Base-by-base conservation (phyloP, 2,113 vertebrate genomes). In the Crocuta crocuta region DNA sequence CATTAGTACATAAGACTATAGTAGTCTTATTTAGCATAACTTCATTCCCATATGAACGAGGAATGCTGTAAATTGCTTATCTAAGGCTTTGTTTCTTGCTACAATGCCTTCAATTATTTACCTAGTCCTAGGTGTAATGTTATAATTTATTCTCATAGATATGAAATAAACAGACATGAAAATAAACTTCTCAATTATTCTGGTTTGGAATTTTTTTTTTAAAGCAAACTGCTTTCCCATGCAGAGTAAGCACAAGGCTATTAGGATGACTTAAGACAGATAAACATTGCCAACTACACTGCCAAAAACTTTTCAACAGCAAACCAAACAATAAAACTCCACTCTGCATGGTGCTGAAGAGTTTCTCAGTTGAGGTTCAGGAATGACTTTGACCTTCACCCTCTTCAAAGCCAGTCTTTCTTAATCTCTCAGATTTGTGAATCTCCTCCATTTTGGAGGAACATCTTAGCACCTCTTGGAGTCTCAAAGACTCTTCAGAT, bases 31-130 rank as follows among this genome's bases (percentile, higher is more conserved):
- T 97, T 71, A 94, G 65, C 79, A 81, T 48, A 81, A 88, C 61
- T 39, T 53, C 45, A 84, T 70, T 95, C 95, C 89, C 70, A 84
- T 23, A 76, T 35, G 63, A 97, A 45, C 33, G 84, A 39, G 28
- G 48, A 43, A 94, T 61, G 68, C 78, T 83, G 5, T 89, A 92
- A 95, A 91, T 89, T 93, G 66, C 81, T 94, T 89, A 94, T 65
- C 35, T 71, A 74, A 94, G 50, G 35, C 76, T 97, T 95, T 96
- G 8, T 71, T 94, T 96, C 71, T 94, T 94, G 45, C 70, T 91
- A 78, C 71, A 94, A 78, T 92, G 50, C 21, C 81, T 95, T 96
- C 93, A 82, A 97, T 95, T 95, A 97, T 92, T 97, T 96, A 95
- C 88, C 39, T 7, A 39, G 83, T 82, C 87, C 83, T 95, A 82